Base-by-base conservation (phyloP, 2,113 vertebrate genomes). In the Acanthochromis polyacanthus region DNA sequence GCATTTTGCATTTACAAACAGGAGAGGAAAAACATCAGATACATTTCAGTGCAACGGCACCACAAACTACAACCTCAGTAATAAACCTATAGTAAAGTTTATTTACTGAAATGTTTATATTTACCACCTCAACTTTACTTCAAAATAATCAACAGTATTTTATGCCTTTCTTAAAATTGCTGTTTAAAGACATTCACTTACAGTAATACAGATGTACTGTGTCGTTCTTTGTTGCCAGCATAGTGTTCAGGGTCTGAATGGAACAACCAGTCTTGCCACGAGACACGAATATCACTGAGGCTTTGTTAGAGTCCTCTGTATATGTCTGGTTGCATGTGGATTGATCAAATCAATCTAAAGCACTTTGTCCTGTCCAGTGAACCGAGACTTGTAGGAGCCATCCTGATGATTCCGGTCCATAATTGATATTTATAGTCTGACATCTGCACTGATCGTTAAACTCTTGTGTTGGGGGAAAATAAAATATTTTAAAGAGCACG, bases 371-470 rank as follows among this genome's bases (percentile, higher is more conserved):
- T 14, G 28, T 22, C 15, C 58, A 43, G 45, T 53, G 57, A 59
- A 5, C 43, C 10, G 63, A 66, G 72, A 66, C 63, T 45, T n/a
- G 25, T 40, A 4, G 72, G 80, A 82, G 75, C 72, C 77, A 20
- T 3, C 17, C 40, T 61, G 16, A 59, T 45, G 5, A 67, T 52
- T 78, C 20, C 78, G 61, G 57, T 25, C 67, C 3, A 36, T 76
- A 73, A 69, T 76, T 66, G 46, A 55, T 71, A 66, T 76, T 58
- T 76, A 52, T 63, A 25, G 30, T 55, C 48, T 58, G 73, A 72
- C 74, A 61, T 84, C 46, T 75, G 56, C 48, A 60, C 48, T 3
- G 12, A 25, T 75, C 14, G 6, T 76, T 67, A 22, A 65, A 50
- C 65, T 68, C 19, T 69, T 22, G 10, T 60, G 17, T 55, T 23